A percentile compares a stretch with the other conserved stretches of the same genome.
These are phyloP conservation scores for Ptilorrhoa leucosticta DNA, from an alignment of 2,113 vertebrate species.

Conservation along the genomic window DNA sequence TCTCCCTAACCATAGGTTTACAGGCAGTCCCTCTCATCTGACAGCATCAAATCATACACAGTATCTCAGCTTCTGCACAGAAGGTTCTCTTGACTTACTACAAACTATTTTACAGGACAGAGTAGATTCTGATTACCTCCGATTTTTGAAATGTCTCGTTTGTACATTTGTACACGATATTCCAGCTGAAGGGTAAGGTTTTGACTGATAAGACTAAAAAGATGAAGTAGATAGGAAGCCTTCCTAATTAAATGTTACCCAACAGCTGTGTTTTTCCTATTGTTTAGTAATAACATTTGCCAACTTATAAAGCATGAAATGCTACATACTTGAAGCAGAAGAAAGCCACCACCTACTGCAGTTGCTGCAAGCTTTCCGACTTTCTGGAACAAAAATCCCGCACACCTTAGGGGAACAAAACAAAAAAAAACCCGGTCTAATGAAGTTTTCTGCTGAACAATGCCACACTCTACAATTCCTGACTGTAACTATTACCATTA, in stretches of 20 bases:
- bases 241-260: neutral
- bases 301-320: constrained; percentile 47
- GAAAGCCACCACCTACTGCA: constrained; percentile 93
- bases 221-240: constrained; percentile 3
- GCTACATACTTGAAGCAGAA: constrained; percentile 88
- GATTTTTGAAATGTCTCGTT: neutral
- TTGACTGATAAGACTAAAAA: neutral
- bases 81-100: neutral
- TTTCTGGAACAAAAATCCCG: constrained; percentile 96
- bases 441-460: constrained; percentile 26
- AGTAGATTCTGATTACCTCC: neutral
- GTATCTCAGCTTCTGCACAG: neutral
- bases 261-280: constrained; percentile 43
- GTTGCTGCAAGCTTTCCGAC: constrained; percentile 95
- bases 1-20: neutral
- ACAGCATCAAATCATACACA: neutral
- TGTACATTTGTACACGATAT: neutral
- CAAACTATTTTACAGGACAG: neutral
- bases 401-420: constrained; percentile 84
- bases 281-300: constrained; percentile 50
- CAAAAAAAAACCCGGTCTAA: neutral
- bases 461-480: neutral
- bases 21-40: neutral
- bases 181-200: neutral
- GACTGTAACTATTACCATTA: neutral